Percentiles rank a stretch among this genome's conserved stretches.
Evolutionary conservation across 2,113 vertebrate species (phyloP).

Genomic region (Mobula hypostoma): DNA sequence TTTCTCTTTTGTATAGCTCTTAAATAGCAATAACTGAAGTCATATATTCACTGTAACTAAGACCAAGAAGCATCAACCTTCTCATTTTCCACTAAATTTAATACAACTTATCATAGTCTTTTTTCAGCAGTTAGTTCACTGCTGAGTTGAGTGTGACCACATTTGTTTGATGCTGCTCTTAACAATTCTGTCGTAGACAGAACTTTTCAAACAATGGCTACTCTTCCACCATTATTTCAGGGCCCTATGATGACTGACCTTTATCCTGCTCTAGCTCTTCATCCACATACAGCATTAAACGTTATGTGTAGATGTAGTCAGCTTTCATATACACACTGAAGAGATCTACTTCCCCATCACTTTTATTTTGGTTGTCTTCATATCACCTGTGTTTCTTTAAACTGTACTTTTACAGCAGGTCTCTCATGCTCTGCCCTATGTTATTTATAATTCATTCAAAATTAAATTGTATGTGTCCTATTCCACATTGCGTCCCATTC

Average conservation of each 20-base stretch:
- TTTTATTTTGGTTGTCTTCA: too few relatives aligned
- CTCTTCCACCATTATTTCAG: neutral
- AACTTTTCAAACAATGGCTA: neutral
- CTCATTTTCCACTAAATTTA: neutral
- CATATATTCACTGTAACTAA: neutral
- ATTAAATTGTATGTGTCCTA: neutral
- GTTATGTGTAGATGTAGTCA: neutral
- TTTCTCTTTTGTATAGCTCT: neutral
- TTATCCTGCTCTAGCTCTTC: neutral
- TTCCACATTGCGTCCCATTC: neutral
- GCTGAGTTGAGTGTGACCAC: neutral
- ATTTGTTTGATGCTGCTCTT: neutral
- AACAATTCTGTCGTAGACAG: neutral
- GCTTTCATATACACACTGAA: neutral
- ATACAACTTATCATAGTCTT: neutral
- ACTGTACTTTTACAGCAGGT: too few relatives aligned
- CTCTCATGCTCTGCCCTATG: neutral
- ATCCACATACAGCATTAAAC: neutral
- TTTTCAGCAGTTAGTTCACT: neutral
- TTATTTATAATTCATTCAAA: neutral
- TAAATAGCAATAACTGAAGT: neutral
- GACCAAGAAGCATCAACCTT: neutral
- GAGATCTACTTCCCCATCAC: neutral
- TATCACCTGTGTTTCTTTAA: neutral
- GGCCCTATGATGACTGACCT: neutral